Evolutionary conservation across 1,140 invertebrate species (phyloP).

Genomic region (Bombus ignitus): DNA sequence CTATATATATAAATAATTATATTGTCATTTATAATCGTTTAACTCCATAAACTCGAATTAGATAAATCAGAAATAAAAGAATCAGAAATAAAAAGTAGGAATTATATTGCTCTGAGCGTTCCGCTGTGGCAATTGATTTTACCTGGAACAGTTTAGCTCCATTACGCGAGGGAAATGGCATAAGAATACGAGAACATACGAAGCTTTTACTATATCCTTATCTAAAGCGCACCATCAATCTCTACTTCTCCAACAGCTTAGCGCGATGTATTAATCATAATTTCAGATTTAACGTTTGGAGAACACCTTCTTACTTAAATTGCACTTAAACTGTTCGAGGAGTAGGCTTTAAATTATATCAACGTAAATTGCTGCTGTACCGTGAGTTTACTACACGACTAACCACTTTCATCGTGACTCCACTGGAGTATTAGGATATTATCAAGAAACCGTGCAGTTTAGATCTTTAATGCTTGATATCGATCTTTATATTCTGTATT

Average conservation of each 20-base stretch:
- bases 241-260: slow-evolving; percentile 13
- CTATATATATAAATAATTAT: not conserved
- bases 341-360: slow-evolving; percentile 23
- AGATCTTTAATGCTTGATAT: not conserved
- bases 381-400: slow-evolving; percentile 15
- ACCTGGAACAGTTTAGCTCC: no score
- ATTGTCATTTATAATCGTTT: not conserved
- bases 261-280: slow-evolving; percentile 31
- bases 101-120: no score
- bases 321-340: not conserved
- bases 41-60: not conserved
- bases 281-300: slow-evolving; percentile 23
- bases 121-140: not conserved
- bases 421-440: not conserved
- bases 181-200: not conserved
- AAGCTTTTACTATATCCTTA: no score
- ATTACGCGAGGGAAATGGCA: no score
- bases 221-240: no score
- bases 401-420: not conserved
- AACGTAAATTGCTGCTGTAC: slow-evolving; percentile 37
- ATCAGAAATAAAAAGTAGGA: not conserved
- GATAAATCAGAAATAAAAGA: not conserved
- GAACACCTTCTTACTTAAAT: not conserved
- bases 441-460: not conserved
- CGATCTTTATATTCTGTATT: no score